phyloP scores from a whole-genome alignment of 2,888 invertebrate species.

The Neoitamus cyanurus region DNA sequence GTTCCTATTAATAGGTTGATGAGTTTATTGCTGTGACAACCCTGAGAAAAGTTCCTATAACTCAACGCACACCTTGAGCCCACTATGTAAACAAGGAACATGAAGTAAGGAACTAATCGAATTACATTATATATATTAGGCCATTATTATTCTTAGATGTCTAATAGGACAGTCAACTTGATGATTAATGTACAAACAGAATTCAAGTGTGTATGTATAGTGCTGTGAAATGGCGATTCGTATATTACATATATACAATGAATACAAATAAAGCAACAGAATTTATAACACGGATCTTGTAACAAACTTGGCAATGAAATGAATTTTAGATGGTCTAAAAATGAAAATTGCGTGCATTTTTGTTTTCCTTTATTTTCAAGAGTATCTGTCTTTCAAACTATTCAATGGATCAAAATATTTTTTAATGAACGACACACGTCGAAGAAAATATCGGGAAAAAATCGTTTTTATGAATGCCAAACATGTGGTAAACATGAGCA shows the following conservation, averaged over 20 bases:
- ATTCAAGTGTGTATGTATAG: not conserved
- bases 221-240: not conserved
- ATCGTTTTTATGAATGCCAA: not conserved
- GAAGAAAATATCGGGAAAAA: not conserved
- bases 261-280: not conserved
- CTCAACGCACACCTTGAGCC: not conserved
- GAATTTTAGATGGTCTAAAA: not conserved
- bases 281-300: not conserved
- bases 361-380: not conserved
- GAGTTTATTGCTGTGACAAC: not conserved
- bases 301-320: not conserved
- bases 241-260: not conserved
- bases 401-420: not conserved
- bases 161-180: not conserved
- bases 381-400: not conserved
- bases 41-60: not conserved
- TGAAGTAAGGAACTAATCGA: not conserved
- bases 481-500: not conserved
- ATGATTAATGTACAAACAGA: not conserved
- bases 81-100: not conserved
- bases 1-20: not conserved
- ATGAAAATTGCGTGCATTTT: not conserved
- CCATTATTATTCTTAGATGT: too few species aligned
- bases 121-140: not conserved
- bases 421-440: not conserved